Evolutionary conservation across 2,888 invertebrate species (phyloP).

Genomic region (Thyatira batis): DNA sequence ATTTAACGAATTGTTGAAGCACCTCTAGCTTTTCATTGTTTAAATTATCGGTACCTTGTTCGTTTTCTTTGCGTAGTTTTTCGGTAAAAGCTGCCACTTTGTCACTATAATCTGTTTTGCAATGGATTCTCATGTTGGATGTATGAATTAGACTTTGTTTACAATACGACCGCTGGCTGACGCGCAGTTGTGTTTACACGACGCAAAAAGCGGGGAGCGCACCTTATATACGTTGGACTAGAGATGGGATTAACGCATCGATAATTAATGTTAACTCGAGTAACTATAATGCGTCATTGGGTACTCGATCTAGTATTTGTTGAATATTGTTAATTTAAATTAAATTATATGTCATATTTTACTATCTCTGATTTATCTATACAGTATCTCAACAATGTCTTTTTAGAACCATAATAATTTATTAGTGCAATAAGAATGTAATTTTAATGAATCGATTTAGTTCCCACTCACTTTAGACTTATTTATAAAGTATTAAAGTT

Average conservation of each 20-base stretch:
- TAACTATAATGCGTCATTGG: background rate
- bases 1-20: constrained; percentile 32
- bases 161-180: constrained; percentile 20
- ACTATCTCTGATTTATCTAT: no score
- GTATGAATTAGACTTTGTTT: constrained; percentile 10
- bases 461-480: no score
- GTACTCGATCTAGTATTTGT: background rate
- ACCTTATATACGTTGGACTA: background rate
- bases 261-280: background rate
- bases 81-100: constrained; percentile 26
- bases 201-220: constrained; percentile 9
- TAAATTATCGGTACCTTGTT: constrained; percentile 11
- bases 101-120: constrained; percentile 19
- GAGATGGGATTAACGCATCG: background rate
- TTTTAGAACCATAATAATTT: no score
- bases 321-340: no score
- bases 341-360: no score
- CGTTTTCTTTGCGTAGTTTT: constrained; percentile 12
- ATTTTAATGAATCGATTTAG: no score
- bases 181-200: constrained; percentile 27
- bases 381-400: no score
- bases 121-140: constrained; percentile 33
- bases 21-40: constrained; percentile 30
- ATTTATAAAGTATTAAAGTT: no score
- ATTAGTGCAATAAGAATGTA: no score